Base-by-base conservation (phyloP, 2,797 vertebrate genomes). In the Mastacembelus armatus region DNA sequence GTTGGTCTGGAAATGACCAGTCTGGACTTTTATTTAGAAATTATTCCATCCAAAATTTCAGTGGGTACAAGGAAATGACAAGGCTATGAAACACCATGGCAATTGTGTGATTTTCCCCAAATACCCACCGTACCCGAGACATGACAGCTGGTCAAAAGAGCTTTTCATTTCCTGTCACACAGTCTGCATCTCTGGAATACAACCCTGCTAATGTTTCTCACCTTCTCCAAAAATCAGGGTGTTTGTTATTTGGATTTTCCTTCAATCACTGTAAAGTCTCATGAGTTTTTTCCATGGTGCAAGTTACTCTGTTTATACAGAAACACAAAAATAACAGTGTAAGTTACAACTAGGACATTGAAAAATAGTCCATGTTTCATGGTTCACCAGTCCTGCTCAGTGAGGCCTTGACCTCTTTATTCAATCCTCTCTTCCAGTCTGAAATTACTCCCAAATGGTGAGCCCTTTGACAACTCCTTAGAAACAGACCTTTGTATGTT, bases 1-100 rank as follows among this genome's bases (percentile, higher is more conserved):
- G 32, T 56, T 29, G 67, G 62, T 73, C 32, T 74, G 64, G 56
- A 85, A 84, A 83, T 40, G 35, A 70, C 81, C 68, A 77, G 65
- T 58, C 1, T 2, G 84, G 77, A 86, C 78, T 79, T 93, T 93
- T 91, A 92, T 94, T 93, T 91, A 90, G 80, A 93, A 91, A 90
- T 63, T 29, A 64, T 68, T 87, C 78, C 47, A 88, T 83, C 82
- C 71, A 76, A 89, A 84, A 81, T 77, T 73, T 68, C 42, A 84
- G 42, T 73, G 81, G 83, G 77, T 83, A 90, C 77, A 83, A 80
- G 80, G 78, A 87, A 86, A 90, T 86, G 86, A 88, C 80, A 84
- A 88, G 71, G 82, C 87, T 85, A 62, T 84, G 77, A 72, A 85
- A 91, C 81, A 90, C 85, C 82, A 90, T 90, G 83, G 85, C 64